Evolutionary conservation across 2,113 vertebrate species (phyloP), one percentile per base, ranked within the genome.

Genomic region (Tretioscincus oriximinensis): DNA sequence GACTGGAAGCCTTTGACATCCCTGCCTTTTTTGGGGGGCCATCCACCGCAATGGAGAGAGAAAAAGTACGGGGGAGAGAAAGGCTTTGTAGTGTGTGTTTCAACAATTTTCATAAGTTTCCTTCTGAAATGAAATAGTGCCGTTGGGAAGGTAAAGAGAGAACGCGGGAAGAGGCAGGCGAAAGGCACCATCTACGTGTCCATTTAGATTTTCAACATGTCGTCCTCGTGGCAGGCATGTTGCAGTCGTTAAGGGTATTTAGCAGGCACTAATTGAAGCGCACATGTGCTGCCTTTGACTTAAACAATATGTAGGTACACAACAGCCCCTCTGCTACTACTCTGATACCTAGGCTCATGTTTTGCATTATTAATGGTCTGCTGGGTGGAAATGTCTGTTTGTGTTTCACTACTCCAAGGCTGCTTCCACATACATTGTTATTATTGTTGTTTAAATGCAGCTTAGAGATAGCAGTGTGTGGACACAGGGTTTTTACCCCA

Each of bases 1-100:
- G 88, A 95, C 95, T 95, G 95, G 94, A 97, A 97, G 96, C 96
- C 95, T 96, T 95, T 96, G 90, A 96, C 96, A 96, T 93, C 94
- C 94, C 95, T 97, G 95, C 96, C 94, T 95, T 95, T 94, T 95
- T 91, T 74, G 54, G 69, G 90, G 90, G 89, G 92, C 91, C 93
- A 94, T 92, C 94, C 87, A 88, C 93, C 90, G 87, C 95, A 94
- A 93, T 83, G 91, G 91, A 93, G 94, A 90, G 91, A 93, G 94
- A 91, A 88, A 89, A 74, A 63, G 0, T 22, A 65, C 20, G 47
- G 60, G 4, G 7, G 91, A 93, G 91, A 86, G 87, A 91, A 92
- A 90, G 76, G 84, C 94, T 95, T 95, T 96, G 94, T 96, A 95
- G 94, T 94, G n/a, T 88, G 71, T 90, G 87, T 94, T 96, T 95